Conservation (phyloP, 2,113 vertebrate genomes). For the Datnioides undecimradiatus region DNA sequence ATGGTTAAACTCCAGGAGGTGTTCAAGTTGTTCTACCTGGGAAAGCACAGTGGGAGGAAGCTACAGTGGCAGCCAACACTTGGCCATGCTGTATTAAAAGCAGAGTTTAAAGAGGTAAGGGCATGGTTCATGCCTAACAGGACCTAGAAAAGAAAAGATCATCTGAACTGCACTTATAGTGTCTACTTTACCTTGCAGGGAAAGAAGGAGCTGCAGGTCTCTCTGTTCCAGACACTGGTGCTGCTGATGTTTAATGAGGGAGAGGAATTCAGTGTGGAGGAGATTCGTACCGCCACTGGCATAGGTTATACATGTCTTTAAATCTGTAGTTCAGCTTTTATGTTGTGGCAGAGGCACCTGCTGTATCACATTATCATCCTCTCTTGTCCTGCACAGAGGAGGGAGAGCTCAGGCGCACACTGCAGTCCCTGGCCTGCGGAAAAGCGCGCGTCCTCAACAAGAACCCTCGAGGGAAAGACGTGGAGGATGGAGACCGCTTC, state of each 20-base stretch:
- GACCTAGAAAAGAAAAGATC: not conserved
- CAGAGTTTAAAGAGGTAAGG: slow-evolving; percentile 96
- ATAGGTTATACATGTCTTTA: slow-evolving; percentile 86
- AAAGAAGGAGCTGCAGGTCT: slow-evolving; percentile 98
- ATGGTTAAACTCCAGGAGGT: slow-evolving; percentile 99
- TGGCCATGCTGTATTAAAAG: slow-evolving; percentile 97
- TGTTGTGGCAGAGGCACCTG: not conserved
- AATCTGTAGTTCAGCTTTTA: not conserved
- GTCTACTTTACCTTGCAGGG: slow-evolving; percentile 82
- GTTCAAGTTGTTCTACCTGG: slow-evolving; percentile 98
- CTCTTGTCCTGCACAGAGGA: slow-evolving; percentile 87
- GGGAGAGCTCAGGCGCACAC: slow-evolving; percentile 93
- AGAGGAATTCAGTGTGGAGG: slow-evolving; percentile 98
- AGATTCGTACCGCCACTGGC: slow-evolving; percentile 95
- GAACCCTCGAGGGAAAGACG: slow-evolving; percentile 96
- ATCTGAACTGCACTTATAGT: not conserved
- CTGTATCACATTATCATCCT: not conserved
- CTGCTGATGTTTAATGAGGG: slow-evolving; percentile 99
- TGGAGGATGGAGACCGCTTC: slow-evolving; percentile 98
- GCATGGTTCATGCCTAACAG: not conserved
- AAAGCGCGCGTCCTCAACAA: slow-evolving; percentile 97
- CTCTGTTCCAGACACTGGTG: slow-evolving; percentile 98
- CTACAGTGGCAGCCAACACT: slow-evolving; percentile 99
- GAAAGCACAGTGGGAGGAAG: slow-evolving; percentile 98
- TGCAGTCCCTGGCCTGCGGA: slow-evolving; percentile 97